Percentiles rank a stretch among this genome's conserved stretches.
These are phyloP conservation scores for Microtus ochrogaster DNA, from an alignment of 2,113 vertebrate species.

Conservation along the genomic window DNA sequence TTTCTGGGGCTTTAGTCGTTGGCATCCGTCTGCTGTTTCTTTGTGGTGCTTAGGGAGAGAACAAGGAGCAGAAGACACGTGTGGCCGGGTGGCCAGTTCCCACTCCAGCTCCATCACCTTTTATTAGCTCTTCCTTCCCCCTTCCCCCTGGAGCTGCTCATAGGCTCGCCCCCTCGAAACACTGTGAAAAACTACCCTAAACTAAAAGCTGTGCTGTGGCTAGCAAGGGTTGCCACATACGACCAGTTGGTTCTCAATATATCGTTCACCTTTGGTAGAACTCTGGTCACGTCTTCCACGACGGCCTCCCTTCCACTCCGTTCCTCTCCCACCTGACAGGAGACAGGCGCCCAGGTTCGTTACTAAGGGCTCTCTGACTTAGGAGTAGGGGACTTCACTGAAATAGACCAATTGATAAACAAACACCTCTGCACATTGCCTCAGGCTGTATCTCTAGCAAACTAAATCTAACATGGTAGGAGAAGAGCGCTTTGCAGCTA, in stretches of 20 bases:
- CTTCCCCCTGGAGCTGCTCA: background rate
- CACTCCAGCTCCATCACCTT: background rate
- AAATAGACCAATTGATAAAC: background rate
- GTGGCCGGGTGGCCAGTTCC: background rate
- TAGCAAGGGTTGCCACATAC: background rate
- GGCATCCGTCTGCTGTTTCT: background rate
- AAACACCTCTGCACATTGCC: background rate
- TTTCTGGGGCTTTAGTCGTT: background rate
- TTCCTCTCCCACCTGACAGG: background rate
- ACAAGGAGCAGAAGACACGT: background rate
- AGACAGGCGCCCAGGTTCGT: background rate
- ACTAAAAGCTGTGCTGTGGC: background rate
- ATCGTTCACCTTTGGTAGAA: background rate
- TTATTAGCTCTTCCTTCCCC: background rate
- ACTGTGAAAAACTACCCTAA: background rate
- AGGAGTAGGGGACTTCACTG: background rate
- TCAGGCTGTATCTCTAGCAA: background rate
- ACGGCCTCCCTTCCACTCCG: background rate
- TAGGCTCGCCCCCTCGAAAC: background rate
- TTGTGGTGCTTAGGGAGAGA: background rate
- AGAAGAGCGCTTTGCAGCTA: background rate
- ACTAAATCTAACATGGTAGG: background rate
- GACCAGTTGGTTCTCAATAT: background rate
- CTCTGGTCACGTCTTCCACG: background rate
- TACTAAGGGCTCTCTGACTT: background rate